These are phyloP conservation scores for Heterodera filipjevi DNA, from an alignment of 2,888 invertebrate genomes.

Conservation along the genomic window DNA sequence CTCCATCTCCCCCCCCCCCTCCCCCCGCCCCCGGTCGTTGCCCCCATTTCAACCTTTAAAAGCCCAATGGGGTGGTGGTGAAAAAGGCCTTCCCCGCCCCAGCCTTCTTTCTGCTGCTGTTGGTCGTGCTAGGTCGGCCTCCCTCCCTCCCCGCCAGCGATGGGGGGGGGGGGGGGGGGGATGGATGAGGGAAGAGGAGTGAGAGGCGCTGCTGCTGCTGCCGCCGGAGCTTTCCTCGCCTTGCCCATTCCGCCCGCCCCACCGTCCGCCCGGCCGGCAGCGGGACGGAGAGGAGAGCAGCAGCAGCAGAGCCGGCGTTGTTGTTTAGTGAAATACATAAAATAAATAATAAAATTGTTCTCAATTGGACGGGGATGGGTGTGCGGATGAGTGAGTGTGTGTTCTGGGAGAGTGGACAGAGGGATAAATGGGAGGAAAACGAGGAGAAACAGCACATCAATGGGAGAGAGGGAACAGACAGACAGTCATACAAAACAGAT, in stretches of 20 bases:
- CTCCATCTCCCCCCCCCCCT: not conserved
- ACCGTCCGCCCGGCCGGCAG: not conserved
- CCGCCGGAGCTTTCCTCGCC: not conserved
- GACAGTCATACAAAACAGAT: too few relatives aligned
- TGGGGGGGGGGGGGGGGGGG: not conserved
- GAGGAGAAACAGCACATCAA: not conserved
- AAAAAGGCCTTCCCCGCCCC: not conserved
- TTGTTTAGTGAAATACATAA: slow-evolving; percentile 7
- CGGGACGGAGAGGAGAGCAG: not conserved
- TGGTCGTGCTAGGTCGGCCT: not conserved
- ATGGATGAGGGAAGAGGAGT: not conserved
- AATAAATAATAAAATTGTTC: slow-evolving; percentile 23
- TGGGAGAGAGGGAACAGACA: not conserved
- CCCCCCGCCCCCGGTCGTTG: not conserved
- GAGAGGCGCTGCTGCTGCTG: not conserved
- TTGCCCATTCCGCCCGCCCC: not conserved
- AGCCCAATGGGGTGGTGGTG: not conserved
- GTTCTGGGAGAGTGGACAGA: not conserved
- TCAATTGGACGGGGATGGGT: not conserved
- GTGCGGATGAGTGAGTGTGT: not conserved
- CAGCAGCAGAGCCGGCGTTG: too few relatives aligned
- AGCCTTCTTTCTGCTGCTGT: not conserved
- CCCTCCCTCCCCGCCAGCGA: not conserved
- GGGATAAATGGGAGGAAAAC: not conserved
- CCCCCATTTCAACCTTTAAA: slow-evolving; percentile 8